A percentile compares a stretch with the other conserved stretches of the same genome.
Evolutionary conservation across 2,888 invertebrate genomes (phyloP).

Genomic region (Branchipolynoe longqiensis): DNA sequence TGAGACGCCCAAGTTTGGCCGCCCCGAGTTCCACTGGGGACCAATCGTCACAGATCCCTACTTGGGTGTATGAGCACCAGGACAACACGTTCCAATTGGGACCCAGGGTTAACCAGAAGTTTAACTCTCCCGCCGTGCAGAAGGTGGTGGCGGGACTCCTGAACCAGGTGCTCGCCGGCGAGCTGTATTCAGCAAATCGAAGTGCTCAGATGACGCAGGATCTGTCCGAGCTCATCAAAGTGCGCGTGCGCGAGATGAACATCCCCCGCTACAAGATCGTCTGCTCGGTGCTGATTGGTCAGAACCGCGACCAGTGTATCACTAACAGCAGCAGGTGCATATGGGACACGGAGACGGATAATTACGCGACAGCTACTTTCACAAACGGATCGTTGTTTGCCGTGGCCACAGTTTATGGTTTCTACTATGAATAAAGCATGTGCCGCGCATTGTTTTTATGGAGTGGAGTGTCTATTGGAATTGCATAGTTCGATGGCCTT

Average conservation of each 20-base stretch:
- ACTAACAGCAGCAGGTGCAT: slow-evolving; percentile 73
- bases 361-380: slow-evolving; percentile 73
- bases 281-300: slow-evolving; percentile 75
- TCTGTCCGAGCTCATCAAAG: slow-evolving; percentile 76
- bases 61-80: too few relatives aligned
- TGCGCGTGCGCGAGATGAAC: slow-evolving; percentile 75
- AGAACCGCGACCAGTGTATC: slow-evolving; percentile 74
- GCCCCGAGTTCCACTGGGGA: slow-evolving; percentile 54
- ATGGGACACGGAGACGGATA: slow-evolving; percentile 77
- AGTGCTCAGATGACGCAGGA: slow-evolving; percentile 73
- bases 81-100: slow-evolving; percentile 40
- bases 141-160: slow-evolving; percentile 72
- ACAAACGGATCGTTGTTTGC: slow-evolving; percentile 74
- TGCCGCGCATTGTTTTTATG: neutral
- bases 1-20: slow-evolving; percentile 26
- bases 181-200: slow-evolving; percentile 74
- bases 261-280: slow-evolving; percentile 76
- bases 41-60: neutral
- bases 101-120: slow-evolving; percentile 68
- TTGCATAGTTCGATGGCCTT: too few relatives aligned
- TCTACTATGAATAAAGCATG: slow-evolving; percentile 73
- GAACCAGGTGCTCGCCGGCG: slow-evolving; percentile 73
- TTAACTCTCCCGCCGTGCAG: slow-evolving; percentile 71
- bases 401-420: slow-evolving; percentile 75
- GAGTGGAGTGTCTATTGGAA: too few relatives aligned